Conservation (phyloP, 2,113 vertebrate species). For the Ammodramus savannarum region DNA sequence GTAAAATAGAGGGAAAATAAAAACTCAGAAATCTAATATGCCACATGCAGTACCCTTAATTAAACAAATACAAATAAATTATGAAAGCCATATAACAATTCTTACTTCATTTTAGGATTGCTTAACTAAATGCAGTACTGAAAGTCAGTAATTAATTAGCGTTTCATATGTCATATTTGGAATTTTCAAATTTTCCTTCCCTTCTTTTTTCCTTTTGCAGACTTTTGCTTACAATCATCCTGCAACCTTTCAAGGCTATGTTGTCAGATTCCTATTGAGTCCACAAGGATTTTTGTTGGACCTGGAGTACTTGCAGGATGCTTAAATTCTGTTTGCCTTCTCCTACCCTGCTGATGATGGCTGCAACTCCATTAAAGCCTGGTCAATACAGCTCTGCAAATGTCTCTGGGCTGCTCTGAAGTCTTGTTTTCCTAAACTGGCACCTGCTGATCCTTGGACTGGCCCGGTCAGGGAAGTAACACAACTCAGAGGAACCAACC, state of each 20-base stretch:
- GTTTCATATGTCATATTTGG: neutral
- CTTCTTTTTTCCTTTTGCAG: neutral
- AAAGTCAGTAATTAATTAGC: neutral
- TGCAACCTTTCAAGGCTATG: neutral
- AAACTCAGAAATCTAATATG: neutral
- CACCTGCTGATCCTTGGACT: neutral
- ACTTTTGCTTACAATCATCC: neutral
- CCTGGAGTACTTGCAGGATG: neutral
- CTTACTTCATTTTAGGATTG: neutral
- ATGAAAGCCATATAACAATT: neutral
- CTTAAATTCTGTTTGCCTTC: neutral
- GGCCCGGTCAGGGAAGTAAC: neutral
- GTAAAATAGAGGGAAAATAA: fast-evolving
- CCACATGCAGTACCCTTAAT: neutral
- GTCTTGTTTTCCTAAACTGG: neutral
- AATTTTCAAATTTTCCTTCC: neutral
- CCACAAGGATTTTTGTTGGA: neutral
- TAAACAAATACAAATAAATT: neutral
- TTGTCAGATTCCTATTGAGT: neutral
- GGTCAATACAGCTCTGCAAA: neutral
- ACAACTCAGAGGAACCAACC: neutral
- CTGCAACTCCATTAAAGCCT: neutral
- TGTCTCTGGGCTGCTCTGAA: neutral
- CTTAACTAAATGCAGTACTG: neutral
- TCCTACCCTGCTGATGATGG: neutral